These are phyloP conservation scores for Crepidodera aurea DNA, from an alignment of 2,888 invertebrate species.

Conservation along the genomic window DNA sequence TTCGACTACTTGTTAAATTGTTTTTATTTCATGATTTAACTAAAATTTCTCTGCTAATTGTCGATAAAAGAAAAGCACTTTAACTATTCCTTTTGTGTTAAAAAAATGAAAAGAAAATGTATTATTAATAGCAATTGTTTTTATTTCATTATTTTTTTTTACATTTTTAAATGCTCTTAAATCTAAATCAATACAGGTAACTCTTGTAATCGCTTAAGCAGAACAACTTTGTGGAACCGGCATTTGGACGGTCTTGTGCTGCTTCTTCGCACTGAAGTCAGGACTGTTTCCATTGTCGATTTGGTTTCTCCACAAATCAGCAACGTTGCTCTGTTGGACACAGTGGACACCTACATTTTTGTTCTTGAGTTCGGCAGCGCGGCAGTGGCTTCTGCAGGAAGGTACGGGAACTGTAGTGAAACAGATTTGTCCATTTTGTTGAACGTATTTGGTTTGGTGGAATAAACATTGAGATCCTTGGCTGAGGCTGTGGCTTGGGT, in stretches of 20 bases:
- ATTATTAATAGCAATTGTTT: no score
- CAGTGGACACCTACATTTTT: conserved; percentile 64
- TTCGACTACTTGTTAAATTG: no score
- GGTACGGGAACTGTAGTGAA: conserved; percentile 68
- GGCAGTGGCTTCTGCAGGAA: conserved; percentile 64
- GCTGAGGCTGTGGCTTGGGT: not conserved
- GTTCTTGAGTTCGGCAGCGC: conserved; percentile 46
- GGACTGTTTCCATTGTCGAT: conserved; percentile 64
- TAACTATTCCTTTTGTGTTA: no score
- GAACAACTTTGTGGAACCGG: conserved; percentile 52
- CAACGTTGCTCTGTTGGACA: conserved; percentile 50
- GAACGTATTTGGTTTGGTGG: conserved; percentile 65
- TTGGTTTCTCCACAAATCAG: conserved; percentile 55
- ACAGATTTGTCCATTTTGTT: conserved; percentile 66
- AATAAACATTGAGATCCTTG: not conserved
- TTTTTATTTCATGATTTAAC: no score
- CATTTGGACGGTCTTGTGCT: conserved; percentile 55
- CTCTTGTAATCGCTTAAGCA: conserved; percentile 8
- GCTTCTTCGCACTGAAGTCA: conserved; percentile 61
- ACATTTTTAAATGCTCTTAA: conserved; percentile 31
- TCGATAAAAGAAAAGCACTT: no score
- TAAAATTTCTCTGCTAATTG: no score
- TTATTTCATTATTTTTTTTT: conserved; percentile 31
- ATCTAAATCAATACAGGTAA: conserved; percentile 22
- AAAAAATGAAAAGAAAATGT: no score